Evolutionary conservation across 2,888 invertebrate species (phyloP), one percentile per base, ranked within the genome.

Genomic region (Tuberolachnus salignus): DNA sequence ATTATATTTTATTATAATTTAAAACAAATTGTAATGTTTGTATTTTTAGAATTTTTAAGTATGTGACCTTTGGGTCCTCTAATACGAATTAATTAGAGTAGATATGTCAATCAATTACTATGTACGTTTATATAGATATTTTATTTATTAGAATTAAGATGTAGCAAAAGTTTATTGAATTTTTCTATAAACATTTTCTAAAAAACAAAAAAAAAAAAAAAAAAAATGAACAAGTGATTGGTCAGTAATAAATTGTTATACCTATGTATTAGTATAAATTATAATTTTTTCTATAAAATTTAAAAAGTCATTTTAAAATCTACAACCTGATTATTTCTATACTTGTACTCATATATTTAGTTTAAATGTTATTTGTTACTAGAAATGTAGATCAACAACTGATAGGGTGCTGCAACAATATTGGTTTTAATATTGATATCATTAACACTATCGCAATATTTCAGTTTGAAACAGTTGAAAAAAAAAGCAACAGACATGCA

Each of bases 21-120:
- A 46, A 57, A 75, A 74, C 51, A 64, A 66, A 74, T 55, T 64
- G 53, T 55, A 66, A 66, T 55, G 51, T 75, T 75, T 78, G 67
- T 78, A 78, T 59, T 49, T 21, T 59, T 78, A 78, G 78, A 49
- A 57, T 69, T 59, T 67, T 78, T 78, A 78, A 78, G 49, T 75
- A 44, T 78, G 78, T 21, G 78, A 78, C 78, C 78, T 69, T 42
- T 69, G 78, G 57, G 78, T 78, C 78, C 57, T 78, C 78, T 67
- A 69, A 78, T 78, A 78, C 78, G 78, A 78, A 78, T 78, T 78
- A 78, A 67, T 67, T 78, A 78, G 78, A 57, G 78, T 78, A 78
- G 78, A 26, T 67, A 66, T 59, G 49, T 67, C 75, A 69, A 67
- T 78, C 67, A 59, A 69, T 67, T 67, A 78, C 78, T 78, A 59